Evolutionary conservation across 2,113 vertebrate genomes (phyloP), one percentile per base, ranked within the genome.

Genomic region (Platysteira castanea): DNA sequence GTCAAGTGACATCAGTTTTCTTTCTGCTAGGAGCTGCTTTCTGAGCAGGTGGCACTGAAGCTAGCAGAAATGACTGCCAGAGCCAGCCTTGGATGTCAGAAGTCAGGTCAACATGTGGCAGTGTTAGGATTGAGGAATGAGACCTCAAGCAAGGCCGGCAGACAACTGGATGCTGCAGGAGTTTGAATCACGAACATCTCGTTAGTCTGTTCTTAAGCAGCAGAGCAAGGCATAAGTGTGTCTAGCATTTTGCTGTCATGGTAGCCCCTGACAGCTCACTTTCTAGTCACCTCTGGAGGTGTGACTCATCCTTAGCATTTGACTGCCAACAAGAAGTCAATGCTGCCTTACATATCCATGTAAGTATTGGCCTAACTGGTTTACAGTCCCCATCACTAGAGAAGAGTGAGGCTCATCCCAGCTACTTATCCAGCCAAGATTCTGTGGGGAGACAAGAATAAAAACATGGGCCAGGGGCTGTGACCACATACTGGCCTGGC

Each of bases 11-110:
- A 83, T 15, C 7, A 37, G 5, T 49, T 80, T 52, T 57, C 22
- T 47, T 79, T 60, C 50, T 68, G 18, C 27, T 68, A 37, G 63
- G 41, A 64, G 27, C 24, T 71, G 17, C 16, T 73, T 71, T 82
- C 24, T 0, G 0, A 59, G 16, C 19, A 8, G 3, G 8, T 50
- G 44, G 30, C 24, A 24, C 11, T 1, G 3, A 42, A 13, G 31
- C 26, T 75, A 35, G 41, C 23, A 56, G 57, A 79, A 63, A 54
- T 63, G 19, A 42, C 26, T 79, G 26, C 50, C 26, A 61, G 42
- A 20, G 39, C 31, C 19, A 60, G 33, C 8, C 33, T 60, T 4
- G 1, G 33, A 28, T 52, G n/a, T 23, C 39, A 35, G 10, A 70
- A 50, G 21, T 37, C 30, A 70, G 37, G 9, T 12, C 4, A 5